Evolutionary conservation across 2,888 invertebrate species (phyloP).

Genomic region (Callosobruchus maculatus): DNA sequence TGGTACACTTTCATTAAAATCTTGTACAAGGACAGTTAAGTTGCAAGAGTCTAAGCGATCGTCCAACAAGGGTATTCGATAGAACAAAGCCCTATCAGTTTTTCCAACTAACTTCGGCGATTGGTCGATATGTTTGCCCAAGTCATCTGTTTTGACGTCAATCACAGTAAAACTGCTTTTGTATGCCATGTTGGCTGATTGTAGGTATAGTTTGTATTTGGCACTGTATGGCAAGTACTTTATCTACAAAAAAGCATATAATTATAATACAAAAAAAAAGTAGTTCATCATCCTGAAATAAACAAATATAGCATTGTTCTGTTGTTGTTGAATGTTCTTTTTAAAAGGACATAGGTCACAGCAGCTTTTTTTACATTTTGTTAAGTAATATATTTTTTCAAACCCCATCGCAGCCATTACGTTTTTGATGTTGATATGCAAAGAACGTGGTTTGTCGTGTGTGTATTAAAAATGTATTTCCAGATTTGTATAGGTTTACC

Average conservation of each 20-base stretch:
- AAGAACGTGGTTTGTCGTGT: too few relatives aligned
- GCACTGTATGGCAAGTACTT: slow-evolving; percentile 38
- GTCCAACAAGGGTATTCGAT: slow-evolving; percentile 36
- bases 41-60: slow-evolving; percentile 32
- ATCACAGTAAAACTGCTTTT: slow-evolving; percentile 29
- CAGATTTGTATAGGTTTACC: too few relatives aligned
- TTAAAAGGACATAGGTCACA: too few relatives aligned
- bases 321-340: too few relatives aligned
- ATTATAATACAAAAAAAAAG: neutral
- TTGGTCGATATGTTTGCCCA: slow-evolving; percentile 39
- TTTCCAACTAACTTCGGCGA: slow-evolving; percentile 33
- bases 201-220: slow-evolving; percentile 36
- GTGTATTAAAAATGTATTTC: too few relatives aligned
- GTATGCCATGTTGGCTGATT: slow-evolving; percentile 35
- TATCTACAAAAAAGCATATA: slow-evolving; percentile 33
- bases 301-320: too few relatives aligned
- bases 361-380: too few relatives aligned
- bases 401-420: too few relatives aligned
- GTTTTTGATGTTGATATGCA: too few relatives aligned
- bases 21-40: slow-evolving; percentile 39
- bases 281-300: neutral
- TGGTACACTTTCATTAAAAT: slow-evolving; percentile 29
- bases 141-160: slow-evolving; percentile 32
- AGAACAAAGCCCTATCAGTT: slow-evolving; percentile 29
- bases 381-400: too few relatives aligned